phyloP scores from a whole-genome alignment of 2,113 vertebrate genomes.

The Psephotus haematonotus region DNA sequence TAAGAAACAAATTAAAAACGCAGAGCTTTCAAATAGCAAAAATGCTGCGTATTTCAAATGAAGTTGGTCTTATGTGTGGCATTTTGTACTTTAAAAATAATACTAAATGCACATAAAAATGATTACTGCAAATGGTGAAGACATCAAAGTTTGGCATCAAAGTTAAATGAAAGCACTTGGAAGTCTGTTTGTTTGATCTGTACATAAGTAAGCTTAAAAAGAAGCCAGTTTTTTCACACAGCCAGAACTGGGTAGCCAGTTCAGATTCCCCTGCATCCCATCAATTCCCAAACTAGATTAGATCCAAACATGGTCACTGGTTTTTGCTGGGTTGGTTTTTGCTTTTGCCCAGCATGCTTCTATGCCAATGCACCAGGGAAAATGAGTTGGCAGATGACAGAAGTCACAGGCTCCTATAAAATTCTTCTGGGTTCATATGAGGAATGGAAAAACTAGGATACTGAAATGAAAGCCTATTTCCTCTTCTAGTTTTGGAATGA shows the following conservation, averaged over 20 bases:
- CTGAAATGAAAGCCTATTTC: neutral
- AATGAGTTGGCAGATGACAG: neutral
- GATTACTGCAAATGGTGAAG: slow-evolving; percentile 34
- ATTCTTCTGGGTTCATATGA: neutral
- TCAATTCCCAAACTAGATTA: slow-evolving; percentile 18
- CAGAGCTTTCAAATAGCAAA: slow-evolving; percentile 30
- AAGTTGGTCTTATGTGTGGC: slow-evolving; percentile 36
- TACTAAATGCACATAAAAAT: slow-evolving; percentile 49
- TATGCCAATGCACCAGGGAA: neutral
- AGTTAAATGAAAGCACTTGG: slow-evolving; percentile 44
- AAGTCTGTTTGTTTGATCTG: slow-evolving; percentile 53
- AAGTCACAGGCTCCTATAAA: neutral
- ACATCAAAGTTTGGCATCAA: slow-evolving; percentile 43
- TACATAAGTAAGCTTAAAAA: slow-evolving; percentile 42
- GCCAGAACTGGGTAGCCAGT: neutral
- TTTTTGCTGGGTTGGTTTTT: neutral
- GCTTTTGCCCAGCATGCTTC: neutral
- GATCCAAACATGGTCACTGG: neutral
- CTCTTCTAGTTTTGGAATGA: neutral
- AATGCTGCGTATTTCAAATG: slow-evolving; percentile 22
- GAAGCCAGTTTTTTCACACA: neutral
- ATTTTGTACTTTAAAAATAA: neutral
- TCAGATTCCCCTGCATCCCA: neutral
- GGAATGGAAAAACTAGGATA: neutral
- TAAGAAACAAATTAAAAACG: slow-evolving; percentile 70